Conservation (phyloP, 2,888 invertebrate species). For the Trachelus stipa region DNA sequence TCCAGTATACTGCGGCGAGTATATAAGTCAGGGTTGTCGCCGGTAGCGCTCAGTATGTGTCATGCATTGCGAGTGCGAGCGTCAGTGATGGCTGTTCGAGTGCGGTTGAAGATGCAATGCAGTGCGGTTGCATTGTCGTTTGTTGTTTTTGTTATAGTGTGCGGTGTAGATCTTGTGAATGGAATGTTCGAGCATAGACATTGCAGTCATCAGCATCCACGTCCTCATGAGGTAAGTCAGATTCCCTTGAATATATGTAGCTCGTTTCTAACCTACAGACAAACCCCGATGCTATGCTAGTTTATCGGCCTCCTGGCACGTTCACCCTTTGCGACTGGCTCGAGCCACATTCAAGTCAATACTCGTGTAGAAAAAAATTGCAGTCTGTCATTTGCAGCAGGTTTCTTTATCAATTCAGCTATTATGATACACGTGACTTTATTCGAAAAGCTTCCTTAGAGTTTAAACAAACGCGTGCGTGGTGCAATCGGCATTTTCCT, state of each 20-base stretch:
- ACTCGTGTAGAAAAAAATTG: background rate
- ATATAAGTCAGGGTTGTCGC: slow-evolving; percentile 52
- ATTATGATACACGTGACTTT: background rate
- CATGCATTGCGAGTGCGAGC: slow-evolving; percentile 55
- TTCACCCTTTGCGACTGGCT: background rate
- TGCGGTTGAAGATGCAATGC: slow-evolving; percentile 63
- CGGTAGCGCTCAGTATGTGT: slow-evolving; percentile 57
- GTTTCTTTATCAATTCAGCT: background rate
- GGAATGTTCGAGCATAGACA: slow-evolving; percentile 61
- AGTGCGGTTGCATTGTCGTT: slow-evolving; percentile 49
- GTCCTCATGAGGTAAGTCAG: slow-evolving; percentile 74
- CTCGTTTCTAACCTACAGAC: background rate
- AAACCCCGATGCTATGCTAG: background rate
- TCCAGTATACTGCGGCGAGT: slow-evolving; percentile 34
- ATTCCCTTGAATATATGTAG: background rate
- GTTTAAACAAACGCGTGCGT: background rate
- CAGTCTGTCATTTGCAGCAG: background rate
- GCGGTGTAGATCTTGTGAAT: slow-evolving; percentile 52
- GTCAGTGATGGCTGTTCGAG: slow-evolving; percentile 61
- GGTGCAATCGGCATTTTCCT: slow-evolving; percentile 23
- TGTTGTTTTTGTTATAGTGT: slow-evolving; percentile 52
- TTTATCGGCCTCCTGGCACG: background rate
- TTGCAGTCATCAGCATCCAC: slow-evolving; percentile 77
- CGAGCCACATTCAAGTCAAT: background rate
- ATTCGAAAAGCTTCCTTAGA: background rate